Evolutionary conservation across 2,888 invertebrate species (phyloP).

Genomic region (Allacma fusca): DNA sequence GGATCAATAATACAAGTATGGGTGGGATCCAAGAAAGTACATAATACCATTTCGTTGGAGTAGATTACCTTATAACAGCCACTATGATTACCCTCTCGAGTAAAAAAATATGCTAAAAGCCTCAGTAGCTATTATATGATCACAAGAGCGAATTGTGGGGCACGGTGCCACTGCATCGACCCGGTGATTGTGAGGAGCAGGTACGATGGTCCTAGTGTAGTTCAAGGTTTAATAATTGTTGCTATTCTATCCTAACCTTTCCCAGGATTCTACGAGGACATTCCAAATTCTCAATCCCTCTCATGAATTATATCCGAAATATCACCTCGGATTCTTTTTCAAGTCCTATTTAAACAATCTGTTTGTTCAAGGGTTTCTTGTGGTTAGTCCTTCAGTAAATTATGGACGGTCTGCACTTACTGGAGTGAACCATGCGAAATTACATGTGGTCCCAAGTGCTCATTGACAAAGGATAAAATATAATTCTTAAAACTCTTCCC

Average conservation of each 20-base stretch:
- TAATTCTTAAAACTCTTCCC: too few relatives aligned
- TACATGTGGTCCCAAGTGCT: background rate
- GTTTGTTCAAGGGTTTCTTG: background rate
- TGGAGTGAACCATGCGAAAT: background rate
- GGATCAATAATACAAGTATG: background rate
- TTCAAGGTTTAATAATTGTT: conserved; percentile 12
- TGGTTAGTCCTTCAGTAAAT: background rate
- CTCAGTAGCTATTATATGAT: background rate
- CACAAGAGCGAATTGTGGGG: background rate
- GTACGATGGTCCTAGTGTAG: background rate
- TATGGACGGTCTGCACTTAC: background rate
- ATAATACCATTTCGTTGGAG: background rate
- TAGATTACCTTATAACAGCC: background rate
- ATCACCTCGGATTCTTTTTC: background rate
- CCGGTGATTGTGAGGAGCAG: background rate
- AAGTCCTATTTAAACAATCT: background rate
- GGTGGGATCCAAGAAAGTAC: too few relatives aligned
- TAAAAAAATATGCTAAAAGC: background rate
- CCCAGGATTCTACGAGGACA: too few relatives aligned
- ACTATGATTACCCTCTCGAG: background rate
- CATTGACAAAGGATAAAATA: background rate
- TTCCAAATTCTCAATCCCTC: background rate
- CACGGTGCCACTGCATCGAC: background rate
- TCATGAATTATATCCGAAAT: background rate
- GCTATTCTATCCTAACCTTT: background rate